phyloP scores from a whole-genome alignment of 2,888 invertebrate species.

The Chloroclysta siterata region DNA sequence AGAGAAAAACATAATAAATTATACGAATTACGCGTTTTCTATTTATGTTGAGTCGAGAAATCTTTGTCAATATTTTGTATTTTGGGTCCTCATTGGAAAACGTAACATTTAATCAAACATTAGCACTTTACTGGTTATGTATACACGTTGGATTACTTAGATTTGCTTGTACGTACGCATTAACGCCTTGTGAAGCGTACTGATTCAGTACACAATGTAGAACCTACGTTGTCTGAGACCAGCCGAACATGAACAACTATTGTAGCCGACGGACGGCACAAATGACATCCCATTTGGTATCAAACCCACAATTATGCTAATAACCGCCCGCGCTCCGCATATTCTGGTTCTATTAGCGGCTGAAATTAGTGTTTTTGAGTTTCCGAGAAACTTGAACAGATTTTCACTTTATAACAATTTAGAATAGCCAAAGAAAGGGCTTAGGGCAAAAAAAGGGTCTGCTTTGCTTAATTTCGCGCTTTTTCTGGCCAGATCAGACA shows the following conservation, averaged over 20 bases:
- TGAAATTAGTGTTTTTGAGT: constrained; percentile 42
- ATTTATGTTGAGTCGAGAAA: too few species aligned
- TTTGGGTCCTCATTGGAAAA: too few species aligned
- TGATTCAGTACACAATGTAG: not conserved
- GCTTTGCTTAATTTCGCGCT: constrained; percentile 11
- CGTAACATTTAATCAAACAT: too few species aligned
- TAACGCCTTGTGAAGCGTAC: not conserved
- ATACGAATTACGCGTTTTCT: too few species aligned
- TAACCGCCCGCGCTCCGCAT: constrained; percentile 25
- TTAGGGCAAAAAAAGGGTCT: constrained; percentile 3
- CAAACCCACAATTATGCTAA: constrained; percentile 37
- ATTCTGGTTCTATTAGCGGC: constrained; percentile 32
- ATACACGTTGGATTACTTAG: not conserved
- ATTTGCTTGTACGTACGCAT: not conserved
- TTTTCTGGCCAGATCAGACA: too few species aligned
- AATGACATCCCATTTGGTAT: constrained; percentile 24
- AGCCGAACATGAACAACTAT: constrained; percentile 4
- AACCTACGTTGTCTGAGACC: not conserved
- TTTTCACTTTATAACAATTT: constrained; percentile 27
- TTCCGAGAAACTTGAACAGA: constrained; percentile 24
- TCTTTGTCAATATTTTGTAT: too few species aligned
- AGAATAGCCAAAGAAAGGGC: constrained; percentile 12
- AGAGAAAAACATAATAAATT: too few species aligned
- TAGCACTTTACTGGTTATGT: too few species aligned
- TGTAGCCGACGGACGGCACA: constrained; percentile 7